phyloP scores from a whole-genome alignment of 2,888 invertebrate species.

The Eristalinus aeneus region DNA sequence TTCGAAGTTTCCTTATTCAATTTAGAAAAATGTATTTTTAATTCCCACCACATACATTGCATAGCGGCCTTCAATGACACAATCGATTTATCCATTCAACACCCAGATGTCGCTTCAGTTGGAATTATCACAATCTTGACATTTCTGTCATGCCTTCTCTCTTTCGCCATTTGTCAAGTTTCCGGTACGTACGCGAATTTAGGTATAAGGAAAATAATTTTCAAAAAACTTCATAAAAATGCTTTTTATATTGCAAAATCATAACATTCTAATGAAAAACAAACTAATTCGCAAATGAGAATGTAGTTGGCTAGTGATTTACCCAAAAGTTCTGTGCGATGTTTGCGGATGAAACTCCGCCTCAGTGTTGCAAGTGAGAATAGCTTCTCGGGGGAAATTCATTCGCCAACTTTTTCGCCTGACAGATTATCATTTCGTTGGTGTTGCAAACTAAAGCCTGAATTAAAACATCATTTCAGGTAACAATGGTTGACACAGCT shows the following conservation, averaged over 20 bases:
- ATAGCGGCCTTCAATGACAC: background rate
- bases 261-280: conserved; percentile 21
- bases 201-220: conserved; percentile 63
- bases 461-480: conserved; percentile 66
- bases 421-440: background rate
- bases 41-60: background rate
- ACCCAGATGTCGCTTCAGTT: conserved; percentile 16
- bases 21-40: no score
- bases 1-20: no score
- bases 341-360: conserved; percentile 74
- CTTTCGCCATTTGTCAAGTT: conserved; percentile 80
- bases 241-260: conserved; percentile 58
- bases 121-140: conserved; percentile 45
- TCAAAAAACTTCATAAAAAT: conserved; percentile 30
- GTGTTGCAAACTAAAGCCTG: background rate
- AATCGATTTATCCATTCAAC: background rate
- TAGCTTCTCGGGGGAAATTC: conserved; percentile 6
- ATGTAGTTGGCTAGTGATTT: conserved; percentile 67
- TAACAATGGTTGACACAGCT: conserved; percentile 80
- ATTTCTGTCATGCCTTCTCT: conserved; percentile 74
- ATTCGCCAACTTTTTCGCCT: conserved; percentile 18
- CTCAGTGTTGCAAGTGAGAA: conserved; percentile 22
- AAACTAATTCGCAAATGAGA: conserved; percentile 32
- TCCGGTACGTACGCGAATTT: conserved; percentile 80
- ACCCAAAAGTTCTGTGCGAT: conserved; percentile 71